Evolutionary conservation across 2,888 invertebrate genomes (phyloP).

Genomic region (Eurytoma adleriae): DNA sequence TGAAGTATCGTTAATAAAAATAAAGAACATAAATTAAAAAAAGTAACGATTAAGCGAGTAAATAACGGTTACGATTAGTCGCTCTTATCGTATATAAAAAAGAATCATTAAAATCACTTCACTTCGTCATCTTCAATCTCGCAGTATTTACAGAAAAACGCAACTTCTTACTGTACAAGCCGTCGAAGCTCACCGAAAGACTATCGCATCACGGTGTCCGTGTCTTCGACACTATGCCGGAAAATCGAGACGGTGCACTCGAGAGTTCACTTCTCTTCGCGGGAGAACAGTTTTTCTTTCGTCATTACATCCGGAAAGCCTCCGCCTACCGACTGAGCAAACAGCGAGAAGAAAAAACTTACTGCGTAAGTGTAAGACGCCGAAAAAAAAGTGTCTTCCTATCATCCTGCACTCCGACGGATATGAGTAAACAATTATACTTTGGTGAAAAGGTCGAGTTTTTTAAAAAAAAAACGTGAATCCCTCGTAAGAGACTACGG

Average conservation of each 20-base stretch:
- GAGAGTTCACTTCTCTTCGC: constrained; percentile 28
- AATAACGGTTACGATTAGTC: constrained; percentile 49
- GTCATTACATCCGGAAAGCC: not conserved
- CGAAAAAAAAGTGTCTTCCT: too few relatives aligned
- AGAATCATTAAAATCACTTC: constrained; percentile 40
- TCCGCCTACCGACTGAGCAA: constrained; percentile 24
- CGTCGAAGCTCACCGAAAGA: constrained; percentile 42
- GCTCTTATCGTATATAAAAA: constrained; percentile 38
- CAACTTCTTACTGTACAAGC: constrained; percentile 46
- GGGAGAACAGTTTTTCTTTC: not conserved
- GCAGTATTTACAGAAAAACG: constrained; percentile 36
- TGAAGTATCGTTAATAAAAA: constrained; percentile 20
- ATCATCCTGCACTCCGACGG: too few relatives aligned
- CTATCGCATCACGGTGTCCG: constrained; percentile 36
- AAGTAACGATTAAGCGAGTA: constrained; percentile 40
- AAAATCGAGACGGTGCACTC: constrained; percentile 33
- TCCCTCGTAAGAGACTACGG: too few relatives aligned
- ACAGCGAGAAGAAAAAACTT: not conserved
- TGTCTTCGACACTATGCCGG: constrained; percentile 17
- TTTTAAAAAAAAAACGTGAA: too few relatives aligned
- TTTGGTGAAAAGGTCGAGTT: too few relatives aligned
- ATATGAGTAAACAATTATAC: too few relatives aligned
- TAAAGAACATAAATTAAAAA: constrained; percentile 31
- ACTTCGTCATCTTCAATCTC: constrained; percentile 25
- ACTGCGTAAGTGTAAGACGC: too few relatives aligned